Evolutionary conservation across 2,888 invertebrate species (phyloP), one percentile per base, ranked within the genome.

Genomic region (Phragmatobia fuliginosa): DNA sequence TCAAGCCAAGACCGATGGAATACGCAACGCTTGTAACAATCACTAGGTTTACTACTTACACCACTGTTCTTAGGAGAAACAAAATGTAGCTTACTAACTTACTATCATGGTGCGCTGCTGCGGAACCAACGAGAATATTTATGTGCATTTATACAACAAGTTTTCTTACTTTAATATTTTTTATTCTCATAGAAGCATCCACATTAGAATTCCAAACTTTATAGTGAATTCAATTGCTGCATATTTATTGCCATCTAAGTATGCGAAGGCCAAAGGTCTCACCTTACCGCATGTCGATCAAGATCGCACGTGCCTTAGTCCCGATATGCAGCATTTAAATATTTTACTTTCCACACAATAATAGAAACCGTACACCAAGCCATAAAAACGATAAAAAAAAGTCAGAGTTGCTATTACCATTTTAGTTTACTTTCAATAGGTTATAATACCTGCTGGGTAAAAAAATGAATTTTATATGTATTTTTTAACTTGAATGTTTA

Each of bases 301-400:
- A 82, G 78, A 75, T 76, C 77, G 83, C 87, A 83, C 91, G 91
- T 91, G 91, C 83, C 71, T 72, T 67, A 67, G 74, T 72, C 79
- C 70, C 83, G 87, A 85, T 84, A 88, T 78, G 89, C 82, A 77
- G 79, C 80, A 87, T 91, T 91, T 83, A 85, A 85, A 85, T 84
- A 83, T 79, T 84, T 79, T 73, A 67, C 77, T 71, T 72, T 71
- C 83, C 80, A 73, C 65, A 74, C 75, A 78, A 74, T 74, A 81
- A 75, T 68, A 71, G 76, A 72, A 76, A 65, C 74, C 60, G 62
- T 64, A 71, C 71, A 76, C 77, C 79, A 73, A 65, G 60, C 32
- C 41, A 68, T 74, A 71, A 70, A 70, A 70, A 71, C 25, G 67
- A 45, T 68, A 64, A 65, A 28, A 69, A 67, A 66, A 69, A n/a